Evolutionary conservation across 2,797 vertebrate genomes (phyloP), one percentile per base, ranked within the genome.

Genomic region (Eospalax fontanierii): DNA sequence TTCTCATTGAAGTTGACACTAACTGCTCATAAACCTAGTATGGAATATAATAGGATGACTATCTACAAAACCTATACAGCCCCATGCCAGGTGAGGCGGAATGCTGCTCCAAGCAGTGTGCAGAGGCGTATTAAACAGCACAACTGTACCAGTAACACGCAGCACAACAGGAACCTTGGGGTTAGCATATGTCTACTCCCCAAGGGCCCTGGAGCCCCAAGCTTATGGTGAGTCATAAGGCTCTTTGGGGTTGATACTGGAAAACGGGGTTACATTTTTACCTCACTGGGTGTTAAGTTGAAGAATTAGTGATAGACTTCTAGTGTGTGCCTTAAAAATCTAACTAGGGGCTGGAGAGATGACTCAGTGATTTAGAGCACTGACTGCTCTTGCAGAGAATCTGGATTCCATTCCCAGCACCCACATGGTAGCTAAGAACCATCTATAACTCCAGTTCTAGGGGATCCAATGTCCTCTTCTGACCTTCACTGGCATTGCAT

Each of bases 61-160:
- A 35, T 35, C 2, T 43, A 54, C 19, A 63, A 9, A 57, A 22
- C 21, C 59, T 11, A 1, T 22, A 40, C 76, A 66, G 26, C 57
- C 33, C 83, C 35, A 57, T 46, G 4, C 22, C 16, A 18, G 21
- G 14, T 5, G 24, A 1, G 40, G 24, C 15, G 1, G 21, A 73
- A 93, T 38, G 10, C 15, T 59, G 0, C 43, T 79, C 38, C 57
- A 61, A 9, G 22, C 19, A 33, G n/a, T 24, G 5, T 5, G 2
- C 19, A 14, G 0, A 7, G 68, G 21, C 35, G 24, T 10, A n/a
- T 7, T 75, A 61, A n/a, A 30, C 7, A 73, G 0, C n/a, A 40
- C 0, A 5, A 30, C 14, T 24, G 8, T 9, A 30, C 0, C 26
- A 38, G 30, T 61, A n/a, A 71, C 4, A 10, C 11, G 14, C 30